Evolutionary conservation across 2,888 invertebrate genomes (phyloP).

Genomic region (Ormyrus nitidulus): DNA sequence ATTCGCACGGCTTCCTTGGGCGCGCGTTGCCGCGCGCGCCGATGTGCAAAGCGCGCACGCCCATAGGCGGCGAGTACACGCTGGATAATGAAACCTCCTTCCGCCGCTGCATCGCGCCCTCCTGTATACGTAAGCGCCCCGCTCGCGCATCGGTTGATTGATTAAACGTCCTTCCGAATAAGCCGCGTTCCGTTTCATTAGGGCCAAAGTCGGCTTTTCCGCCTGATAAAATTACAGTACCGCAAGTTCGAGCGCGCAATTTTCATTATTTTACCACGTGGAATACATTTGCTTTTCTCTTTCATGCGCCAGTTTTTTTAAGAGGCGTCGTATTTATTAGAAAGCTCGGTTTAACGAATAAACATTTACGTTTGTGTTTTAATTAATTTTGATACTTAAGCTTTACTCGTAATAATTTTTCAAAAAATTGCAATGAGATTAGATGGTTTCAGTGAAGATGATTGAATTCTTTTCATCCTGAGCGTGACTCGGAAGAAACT

Average conservation of each 20-base stretch:
- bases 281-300: not conserved
- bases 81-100: slow-evolving; percentile 58
- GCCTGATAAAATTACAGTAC: slow-evolving; percentile 27
- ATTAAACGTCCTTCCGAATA: slow-evolving; percentile 60
- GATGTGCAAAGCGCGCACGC: not conserved
- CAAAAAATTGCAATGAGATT: too few species aligned
- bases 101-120: slow-evolving; percentile 33
- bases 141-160: slow-evolving; percentile 55
- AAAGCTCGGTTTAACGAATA: too few species aligned
- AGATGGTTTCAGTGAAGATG: too few species aligned
- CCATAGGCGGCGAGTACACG: not conserved
- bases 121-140: slow-evolving; percentile 29
- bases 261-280: not conserved
- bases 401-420: too few species aligned
- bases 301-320: not conserved
- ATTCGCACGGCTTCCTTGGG: slow-evolving; percentile 23
- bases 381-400: too few species aligned
- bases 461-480: too few species aligned
- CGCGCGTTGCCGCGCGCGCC: not conserved
- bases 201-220: slow-evolving; percentile 23
- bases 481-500: slow-evolving; percentile 19
- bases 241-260: not conserved
- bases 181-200: slow-evolving; percentile 56
- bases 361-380: too few species aligned
- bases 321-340: too few species aligned